These are phyloP conservation scores for Capreolus pygargus DNA, from an alignment of 2,113 vertebrate species.

Conservation along the genomic window DNA sequence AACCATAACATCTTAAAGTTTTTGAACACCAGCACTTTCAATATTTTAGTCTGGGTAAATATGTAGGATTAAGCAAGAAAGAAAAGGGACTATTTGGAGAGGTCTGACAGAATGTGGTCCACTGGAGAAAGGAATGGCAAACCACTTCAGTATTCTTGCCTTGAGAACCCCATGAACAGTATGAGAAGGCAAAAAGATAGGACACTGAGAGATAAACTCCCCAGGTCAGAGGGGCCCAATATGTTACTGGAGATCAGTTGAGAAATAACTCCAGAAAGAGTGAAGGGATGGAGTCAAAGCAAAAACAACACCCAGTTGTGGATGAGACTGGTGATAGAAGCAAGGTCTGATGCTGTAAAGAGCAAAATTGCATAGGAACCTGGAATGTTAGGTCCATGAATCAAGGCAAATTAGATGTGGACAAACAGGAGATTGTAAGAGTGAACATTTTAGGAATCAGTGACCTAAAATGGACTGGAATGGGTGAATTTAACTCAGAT, in stretches of 20 bases:
- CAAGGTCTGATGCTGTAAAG: neutral
- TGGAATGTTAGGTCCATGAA: neutral
- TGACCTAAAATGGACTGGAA: rapidly evolving
- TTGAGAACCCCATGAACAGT: neutral
- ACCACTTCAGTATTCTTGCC: neutral
- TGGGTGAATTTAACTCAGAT: neutral
- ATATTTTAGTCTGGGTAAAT: neutral
- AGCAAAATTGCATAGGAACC: neutral
- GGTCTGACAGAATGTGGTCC: neutral
- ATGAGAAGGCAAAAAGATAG: neutral
- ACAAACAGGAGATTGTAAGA: neutral
- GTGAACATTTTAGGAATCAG: neutral
- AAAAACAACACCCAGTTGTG: neutral
- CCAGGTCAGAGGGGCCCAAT: neutral
- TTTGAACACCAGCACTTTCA: neutral
- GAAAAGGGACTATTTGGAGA: neutral
- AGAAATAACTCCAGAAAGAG: neutral
- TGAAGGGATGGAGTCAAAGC: neutral
- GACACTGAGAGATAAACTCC: neutral
- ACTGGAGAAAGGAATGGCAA: neutral
- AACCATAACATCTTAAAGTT: neutral
- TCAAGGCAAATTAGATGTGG: neutral
- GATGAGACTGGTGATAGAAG: neutral
- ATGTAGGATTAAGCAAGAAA: neutral
- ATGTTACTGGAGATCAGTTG: neutral